Conservation (phyloP, 1,140 invertebrate genomes). For the Phenacoccus solenopsis region DNA sequence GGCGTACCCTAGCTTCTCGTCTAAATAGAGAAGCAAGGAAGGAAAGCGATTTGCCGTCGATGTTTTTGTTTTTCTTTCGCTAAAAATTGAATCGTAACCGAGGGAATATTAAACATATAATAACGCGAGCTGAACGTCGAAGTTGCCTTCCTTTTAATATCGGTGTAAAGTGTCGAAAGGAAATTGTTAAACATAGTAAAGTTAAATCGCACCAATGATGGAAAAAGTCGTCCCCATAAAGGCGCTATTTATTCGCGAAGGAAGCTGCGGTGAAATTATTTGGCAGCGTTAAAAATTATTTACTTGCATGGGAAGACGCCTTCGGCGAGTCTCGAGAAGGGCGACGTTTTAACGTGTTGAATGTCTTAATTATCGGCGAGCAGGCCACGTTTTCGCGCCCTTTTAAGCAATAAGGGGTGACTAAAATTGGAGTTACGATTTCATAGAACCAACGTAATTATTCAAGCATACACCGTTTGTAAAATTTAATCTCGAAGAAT, state of each 20-base stretch:
- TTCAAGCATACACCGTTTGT: too few relatives aligned
- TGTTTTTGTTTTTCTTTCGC: neutral
- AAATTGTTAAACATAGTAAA: neutral
- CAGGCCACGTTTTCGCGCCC: too few relatives aligned
- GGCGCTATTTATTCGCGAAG: neutral
- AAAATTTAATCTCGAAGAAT: too few relatives aligned
- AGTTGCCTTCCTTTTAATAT: neutral
- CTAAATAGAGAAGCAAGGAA: too few relatives aligned
- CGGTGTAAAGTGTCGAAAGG: neutral
- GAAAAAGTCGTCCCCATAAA: neutral
- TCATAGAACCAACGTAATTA: too few relatives aligned
- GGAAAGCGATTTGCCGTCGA: too few relatives aligned
- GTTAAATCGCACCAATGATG: neutral
- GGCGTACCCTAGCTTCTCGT: too few relatives aligned
- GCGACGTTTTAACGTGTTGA: neutral
- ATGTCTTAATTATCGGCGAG: neutral
- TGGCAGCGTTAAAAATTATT: too few relatives aligned
- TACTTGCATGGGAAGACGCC: too few relatives aligned
- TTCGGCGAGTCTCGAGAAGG: neutral
- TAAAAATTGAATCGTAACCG: neutral
- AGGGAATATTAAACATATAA: slow-evolving; percentile 3
- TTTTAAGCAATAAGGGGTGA: too few relatives aligned
- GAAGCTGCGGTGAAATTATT: neutral
- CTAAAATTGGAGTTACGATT: too few relatives aligned
- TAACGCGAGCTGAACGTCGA: neutral